Base-by-base conservation (phyloP, 2,888 invertebrate species). In the Trilocha varians region DNA sequence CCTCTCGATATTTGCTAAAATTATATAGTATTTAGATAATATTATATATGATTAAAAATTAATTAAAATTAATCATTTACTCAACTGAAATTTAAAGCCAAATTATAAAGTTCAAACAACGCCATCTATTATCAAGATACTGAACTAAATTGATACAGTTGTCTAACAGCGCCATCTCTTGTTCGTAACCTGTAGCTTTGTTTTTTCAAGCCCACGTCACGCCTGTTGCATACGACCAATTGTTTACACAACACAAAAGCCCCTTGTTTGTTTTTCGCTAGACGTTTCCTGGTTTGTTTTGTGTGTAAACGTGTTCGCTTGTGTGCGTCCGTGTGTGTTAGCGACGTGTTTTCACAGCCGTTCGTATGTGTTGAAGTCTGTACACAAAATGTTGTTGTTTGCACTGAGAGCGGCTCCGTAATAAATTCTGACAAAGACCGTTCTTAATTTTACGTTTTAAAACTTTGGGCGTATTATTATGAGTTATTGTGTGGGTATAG, bases 231-330 rank as follows among this genome's bases (percentile, higher is more conserved):
- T 79, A 76, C 78, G 70, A 63, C 65, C 77, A 69, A 83, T 85
- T 85, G 85, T 85, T 85, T 84, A 85, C 82, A 78, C 79, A 84
- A 80, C 66, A 83, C 82, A 85, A 85, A 82, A 84, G 84, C 80
- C 84, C 85, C 84, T 74, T 85, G 85, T 85, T 85, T 85, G 84
- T 83, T 85, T 84, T 85, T 82, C 82, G 83, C 85, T 85, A 85
- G 84, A 84, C 85, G 82, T 85, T 85, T 85, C 84, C 85, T 85
- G 85, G 85, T 84, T 82, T 83, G 78, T 84, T 84, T 82, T 82
- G 82, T 83, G 77, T 82, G 79, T 71, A 67, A 56, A 60, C 58
- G 50, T 59, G 57, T 55, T 55, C 52, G 44, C 57, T 57, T 61
- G 66, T 67, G 66, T 64, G 65, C 60, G 70, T 59, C 55, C 59